Conservation (phyloP, 2,888 invertebrate genomes). For the Sphaerophoria rueppellii region DNA sequence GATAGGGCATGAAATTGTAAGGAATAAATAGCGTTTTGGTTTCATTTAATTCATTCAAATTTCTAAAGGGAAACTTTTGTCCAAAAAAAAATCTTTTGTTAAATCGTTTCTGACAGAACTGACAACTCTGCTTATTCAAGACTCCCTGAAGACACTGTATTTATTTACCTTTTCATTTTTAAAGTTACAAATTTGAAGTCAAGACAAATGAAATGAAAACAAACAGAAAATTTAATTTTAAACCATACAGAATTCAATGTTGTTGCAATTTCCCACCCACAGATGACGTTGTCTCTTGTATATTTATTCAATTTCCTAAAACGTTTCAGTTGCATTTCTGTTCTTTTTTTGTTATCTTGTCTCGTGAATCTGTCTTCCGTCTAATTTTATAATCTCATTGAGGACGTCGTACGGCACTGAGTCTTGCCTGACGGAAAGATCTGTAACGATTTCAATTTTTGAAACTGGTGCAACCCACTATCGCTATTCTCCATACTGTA, state of each 20-base stretch:
- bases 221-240: neutral
- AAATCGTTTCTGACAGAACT: no score
- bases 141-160: neutral
- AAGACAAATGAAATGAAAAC: neutral
- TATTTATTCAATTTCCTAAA: conserved; percentile 22
- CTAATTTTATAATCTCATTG: conserved; percentile 15
- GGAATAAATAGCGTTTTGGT: no score
- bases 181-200: neutral
- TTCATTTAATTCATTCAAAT: no score
- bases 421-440: neutral
- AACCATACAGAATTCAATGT: neutral
- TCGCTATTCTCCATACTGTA: neutral
- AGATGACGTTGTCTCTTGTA: conserved; percentile 13
- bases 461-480: conserved; percentile 9
- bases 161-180: neutral
- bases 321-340: neutral
- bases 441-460: neutral
- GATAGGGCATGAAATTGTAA: no score
- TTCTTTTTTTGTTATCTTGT: neutral
- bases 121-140: neutral
- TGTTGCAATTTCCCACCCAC: neutral
- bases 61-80: no score
- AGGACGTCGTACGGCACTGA: neutral
- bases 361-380: neutral
- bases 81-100: no score